Percentiles rank a stretch among this genome's conserved stretches.
Conservation (phyloP, 2,113 vertebrate species). For the Ceuthmochares aereus region DNA sequence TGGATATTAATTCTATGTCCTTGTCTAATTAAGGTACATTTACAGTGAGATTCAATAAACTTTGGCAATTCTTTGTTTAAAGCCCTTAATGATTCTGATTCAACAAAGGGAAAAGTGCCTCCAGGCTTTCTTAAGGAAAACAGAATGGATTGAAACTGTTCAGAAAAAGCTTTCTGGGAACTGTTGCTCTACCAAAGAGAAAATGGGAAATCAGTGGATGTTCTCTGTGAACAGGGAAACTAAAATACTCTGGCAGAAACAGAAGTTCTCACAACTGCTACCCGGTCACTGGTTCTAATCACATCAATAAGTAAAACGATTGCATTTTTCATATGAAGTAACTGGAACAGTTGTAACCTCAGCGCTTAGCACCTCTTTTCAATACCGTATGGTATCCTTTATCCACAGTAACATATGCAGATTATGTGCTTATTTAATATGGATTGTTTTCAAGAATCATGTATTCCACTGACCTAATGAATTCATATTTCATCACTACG, state of each 20-base stretch:
- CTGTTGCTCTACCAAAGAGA: background rate
- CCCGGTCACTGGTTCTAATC: background rate
- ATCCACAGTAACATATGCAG: background rate
- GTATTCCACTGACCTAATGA: background rate
- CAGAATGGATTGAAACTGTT: background rate
- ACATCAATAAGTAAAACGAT: background rate
- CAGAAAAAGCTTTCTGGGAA: slow-evolving; percentile 17
- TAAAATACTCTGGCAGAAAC: background rate
- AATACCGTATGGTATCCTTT: background rate
- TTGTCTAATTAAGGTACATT: background rate
- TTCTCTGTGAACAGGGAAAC: background rate
- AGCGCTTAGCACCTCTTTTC: background rate
- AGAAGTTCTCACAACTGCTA: background rate
- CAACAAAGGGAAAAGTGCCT: background rate
- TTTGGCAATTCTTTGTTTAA: background rate
- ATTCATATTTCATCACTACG: background rate
- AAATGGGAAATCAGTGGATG: slow-evolving; percentile 10
- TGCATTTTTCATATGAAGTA: background rate
- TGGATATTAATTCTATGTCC: background rate
- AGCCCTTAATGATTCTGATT: background rate
- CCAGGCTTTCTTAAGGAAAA: background rate
- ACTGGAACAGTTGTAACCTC: background rate
- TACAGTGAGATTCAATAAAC: background rate
- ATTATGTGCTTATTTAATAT: background rate
- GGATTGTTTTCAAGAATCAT: background rate